Conservation (phyloP, 1,140 invertebrate species). For the Cydia fagiglandana region DNA sequence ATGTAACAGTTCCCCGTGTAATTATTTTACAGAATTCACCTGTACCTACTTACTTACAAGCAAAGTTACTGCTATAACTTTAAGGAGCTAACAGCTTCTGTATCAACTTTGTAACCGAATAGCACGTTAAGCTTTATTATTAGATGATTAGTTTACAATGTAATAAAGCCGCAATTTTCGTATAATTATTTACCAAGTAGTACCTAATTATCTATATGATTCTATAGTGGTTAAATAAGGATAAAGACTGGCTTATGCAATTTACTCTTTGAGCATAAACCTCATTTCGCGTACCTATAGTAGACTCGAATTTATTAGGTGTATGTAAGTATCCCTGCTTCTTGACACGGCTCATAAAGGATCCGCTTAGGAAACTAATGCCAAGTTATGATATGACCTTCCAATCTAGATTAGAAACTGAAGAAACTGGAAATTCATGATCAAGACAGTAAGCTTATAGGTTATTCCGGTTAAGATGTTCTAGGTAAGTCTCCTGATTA, state of each 20-base stretch:
- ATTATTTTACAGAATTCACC: constrained; percentile 31
- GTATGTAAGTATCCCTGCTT: too few relatives aligned
- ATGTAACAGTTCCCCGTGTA: too few relatives aligned
- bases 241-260: not conserved
- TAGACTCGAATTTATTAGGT: not conserved
- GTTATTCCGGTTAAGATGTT: too few relatives aligned
- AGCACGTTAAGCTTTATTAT: not conserved
- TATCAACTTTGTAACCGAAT: not conserved
- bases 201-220: not conserved
- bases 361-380: too few relatives aligned
- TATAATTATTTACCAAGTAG: not conserved
- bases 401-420: too few relatives aligned
- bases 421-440: too few relatives aligned
- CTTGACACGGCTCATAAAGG: too few relatives aligned
- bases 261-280: constrained; percentile 6
- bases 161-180: not conserved
- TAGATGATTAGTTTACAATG: not conserved
- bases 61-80: not conserved
- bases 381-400: too few relatives aligned
- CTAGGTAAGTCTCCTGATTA: too few relatives aligned
- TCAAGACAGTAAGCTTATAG: too few relatives aligned
- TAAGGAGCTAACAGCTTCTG: constrained; percentile 6
- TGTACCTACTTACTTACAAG: not conserved
- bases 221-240: not conserved
- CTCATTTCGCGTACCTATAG: not conserved